Conservation (phyloP, 2,113 vertebrate species). For the Psittacara wagleri region DNA sequence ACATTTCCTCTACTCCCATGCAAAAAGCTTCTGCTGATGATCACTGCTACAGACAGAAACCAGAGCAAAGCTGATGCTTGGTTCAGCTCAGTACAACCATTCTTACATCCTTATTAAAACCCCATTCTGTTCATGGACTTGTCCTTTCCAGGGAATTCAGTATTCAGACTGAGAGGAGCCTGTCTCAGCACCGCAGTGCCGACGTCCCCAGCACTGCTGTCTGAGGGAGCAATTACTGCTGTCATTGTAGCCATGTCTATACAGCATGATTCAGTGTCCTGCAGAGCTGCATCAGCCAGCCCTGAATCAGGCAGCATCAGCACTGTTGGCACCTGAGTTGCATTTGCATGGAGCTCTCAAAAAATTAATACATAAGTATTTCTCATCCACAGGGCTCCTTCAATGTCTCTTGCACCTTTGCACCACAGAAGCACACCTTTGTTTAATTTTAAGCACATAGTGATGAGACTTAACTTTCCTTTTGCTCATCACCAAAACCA, state of each 20-base stretch:
- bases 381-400: not conserved
- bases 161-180: slow-evolving; percentile 48
- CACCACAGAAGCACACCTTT: not conserved
- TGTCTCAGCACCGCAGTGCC: not conserved
- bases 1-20: not conserved
- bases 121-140: not conserved
- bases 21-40: not conserved
- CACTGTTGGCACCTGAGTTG: not conserved
- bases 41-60: not conserved
- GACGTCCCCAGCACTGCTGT: not conserved
- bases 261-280: not conserved
- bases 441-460: not conserved
- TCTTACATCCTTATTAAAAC: not conserved
- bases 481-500: not conserved
- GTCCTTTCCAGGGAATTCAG: not conserved
- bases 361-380: not conserved
- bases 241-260: not conserved
- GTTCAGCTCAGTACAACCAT: not conserved
- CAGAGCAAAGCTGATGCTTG: not conserved
- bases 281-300: not conserved
- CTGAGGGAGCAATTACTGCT: not conserved
- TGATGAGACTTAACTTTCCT: not conserved
- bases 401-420: not conserved
- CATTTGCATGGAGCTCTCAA: not conserved
- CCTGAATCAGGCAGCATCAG: not conserved